Base-by-base conservation (phyloP, 2,797 vertebrate genomes). In the Xyrichtys novacula region DNA sequence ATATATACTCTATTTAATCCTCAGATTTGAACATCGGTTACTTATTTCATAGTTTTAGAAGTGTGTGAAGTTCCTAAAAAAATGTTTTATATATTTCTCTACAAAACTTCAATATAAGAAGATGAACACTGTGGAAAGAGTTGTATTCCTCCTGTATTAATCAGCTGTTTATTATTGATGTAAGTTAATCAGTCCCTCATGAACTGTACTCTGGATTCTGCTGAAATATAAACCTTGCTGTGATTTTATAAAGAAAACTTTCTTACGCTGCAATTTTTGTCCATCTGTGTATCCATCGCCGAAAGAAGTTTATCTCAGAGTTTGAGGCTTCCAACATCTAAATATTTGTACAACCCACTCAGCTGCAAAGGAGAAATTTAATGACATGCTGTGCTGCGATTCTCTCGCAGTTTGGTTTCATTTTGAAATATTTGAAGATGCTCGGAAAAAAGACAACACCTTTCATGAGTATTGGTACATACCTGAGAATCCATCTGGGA, bases 1-100 rank as follows among this genome's bases (percentile, higher is more conserved):
- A 76, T 78, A 65, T 85, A 65, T 85, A 74, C 78, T 84, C 23
- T 88, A 81, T 90, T 88, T 88, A 78, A 89, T 87, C 79, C n/a
- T 68, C 29, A 66, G 66, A 70, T 46, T 32, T 64, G 31, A 43
- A 38, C 23, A 48, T 73, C 32, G 65, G 42, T 65, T 58, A 70
- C 34, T 36, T 38, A 22, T 52, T 49, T 69, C 55, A 34, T 52
- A 49, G 25, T 42, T 31, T 70, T 64, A 53, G 60, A 70, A 44
- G 5, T 20, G 20, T 38, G 50, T 75, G 16, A 64, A 38, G 39
- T n/a, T 9, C 23, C 20, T n/a, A 50, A 53, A 25, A 22, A 6
- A 52, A 55, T 39, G 11, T 2, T 52, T 70, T 80, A 79, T 65
- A 16, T 60, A 53, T 36, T 50, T 7, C 42, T 25, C 38, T 8